These are phyloP conservation scores for Drosophila sproati DNA, from an alignment of 1,140 invertebrate genomes.

Conservation along the genomic window DNA sequence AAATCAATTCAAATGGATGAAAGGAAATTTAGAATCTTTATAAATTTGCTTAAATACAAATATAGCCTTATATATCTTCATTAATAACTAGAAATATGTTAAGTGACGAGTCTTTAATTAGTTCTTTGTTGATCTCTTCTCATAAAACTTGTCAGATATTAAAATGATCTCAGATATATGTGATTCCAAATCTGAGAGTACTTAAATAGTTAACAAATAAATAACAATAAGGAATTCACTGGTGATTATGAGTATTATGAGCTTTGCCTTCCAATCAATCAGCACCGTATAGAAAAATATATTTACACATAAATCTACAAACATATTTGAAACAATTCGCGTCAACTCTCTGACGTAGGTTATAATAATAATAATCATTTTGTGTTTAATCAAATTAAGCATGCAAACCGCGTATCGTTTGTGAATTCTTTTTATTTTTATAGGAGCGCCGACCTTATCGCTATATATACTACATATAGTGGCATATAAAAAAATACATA, in stretches of 20 bases:
- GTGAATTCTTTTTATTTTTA: background rate
- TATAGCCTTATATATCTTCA: too few species aligned
- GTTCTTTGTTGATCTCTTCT: too few species aligned
- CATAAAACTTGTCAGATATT: too few species aligned
- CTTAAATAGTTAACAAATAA: too few species aligned
- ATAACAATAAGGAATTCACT: background rate
- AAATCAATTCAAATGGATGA: too few species aligned
- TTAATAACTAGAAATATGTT: too few species aligned
- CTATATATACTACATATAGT: constrained; percentile 9
- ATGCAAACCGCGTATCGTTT: constrained; percentile 3
- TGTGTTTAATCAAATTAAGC: constrained; percentile 29
- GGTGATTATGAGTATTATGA: constrained; percentile 7
- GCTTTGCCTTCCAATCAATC: constrained; percentile 13
- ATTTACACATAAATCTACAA: background rate
- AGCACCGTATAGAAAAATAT: background rate
- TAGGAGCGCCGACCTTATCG: constrained; percentile 40
- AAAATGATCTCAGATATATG: too few species aligned
- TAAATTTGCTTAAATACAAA: too few species aligned
- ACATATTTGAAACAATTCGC: background rate
- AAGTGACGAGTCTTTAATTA: too few species aligned
- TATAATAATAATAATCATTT: constrained; percentile 9
- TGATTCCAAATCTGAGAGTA: too few species aligned
- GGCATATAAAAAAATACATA: constrained; percentile 8
- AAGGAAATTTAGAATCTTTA: too few species aligned
- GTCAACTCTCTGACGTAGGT: constrained; percentile 16